Percentiles rank a stretch among this genome's conserved stretches.
Conservation (phyloP, 1,140 invertebrate genomes). For the Drosophila littoralis region DNA sequence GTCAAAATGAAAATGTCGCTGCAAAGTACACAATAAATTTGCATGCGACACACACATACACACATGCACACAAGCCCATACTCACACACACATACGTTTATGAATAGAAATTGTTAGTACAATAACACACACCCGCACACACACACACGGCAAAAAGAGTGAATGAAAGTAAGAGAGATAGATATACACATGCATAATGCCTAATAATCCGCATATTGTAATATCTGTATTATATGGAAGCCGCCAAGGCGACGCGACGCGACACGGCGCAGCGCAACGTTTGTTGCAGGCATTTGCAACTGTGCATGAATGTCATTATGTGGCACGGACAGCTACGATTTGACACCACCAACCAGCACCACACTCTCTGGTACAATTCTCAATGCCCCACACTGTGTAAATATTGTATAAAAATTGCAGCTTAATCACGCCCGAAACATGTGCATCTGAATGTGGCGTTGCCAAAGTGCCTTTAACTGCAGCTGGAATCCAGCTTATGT, state of each 20-base stretch:
- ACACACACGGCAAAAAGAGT: constrained; percentile 10
- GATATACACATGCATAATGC: constrained; percentile 68
- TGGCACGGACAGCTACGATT: constrained; percentile 29
- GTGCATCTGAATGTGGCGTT: constrained; percentile 60
- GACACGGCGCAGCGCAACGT: constrained; percentile 8
- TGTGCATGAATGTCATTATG: constrained; percentile 75
- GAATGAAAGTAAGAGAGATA: background rate
- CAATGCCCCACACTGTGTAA: constrained; percentile 45
- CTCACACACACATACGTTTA: constrained; percentile 56
- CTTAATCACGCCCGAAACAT: constrained; percentile 68
- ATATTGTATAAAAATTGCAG: constrained; percentile 78
- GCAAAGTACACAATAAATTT: constrained; percentile 80
- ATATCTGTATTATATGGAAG: constrained; percentile 75
- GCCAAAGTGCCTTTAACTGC: constrained; percentile 65
- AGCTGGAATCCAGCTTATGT: constrained; percentile 21
- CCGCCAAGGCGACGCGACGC: constrained; percentile 24
- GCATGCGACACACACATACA: constrained; percentile 64
- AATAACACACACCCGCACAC: constrained; percentile 48
- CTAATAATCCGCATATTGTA: constrained; percentile 83
- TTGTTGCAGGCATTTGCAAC: constrained; percentile 48
- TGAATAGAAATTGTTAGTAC: constrained; percentile 82
- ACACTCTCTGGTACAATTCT: constrained; percentile 3
- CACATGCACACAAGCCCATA: constrained; percentile 42
- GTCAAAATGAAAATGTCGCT: constrained; percentile 61
- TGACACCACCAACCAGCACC: background rate